Evolutionary conservation across 2,113 vertebrate species (phyloP), one percentile per base, ranked within the genome.

Genomic region (Capricornis sumatraensis): DNA sequence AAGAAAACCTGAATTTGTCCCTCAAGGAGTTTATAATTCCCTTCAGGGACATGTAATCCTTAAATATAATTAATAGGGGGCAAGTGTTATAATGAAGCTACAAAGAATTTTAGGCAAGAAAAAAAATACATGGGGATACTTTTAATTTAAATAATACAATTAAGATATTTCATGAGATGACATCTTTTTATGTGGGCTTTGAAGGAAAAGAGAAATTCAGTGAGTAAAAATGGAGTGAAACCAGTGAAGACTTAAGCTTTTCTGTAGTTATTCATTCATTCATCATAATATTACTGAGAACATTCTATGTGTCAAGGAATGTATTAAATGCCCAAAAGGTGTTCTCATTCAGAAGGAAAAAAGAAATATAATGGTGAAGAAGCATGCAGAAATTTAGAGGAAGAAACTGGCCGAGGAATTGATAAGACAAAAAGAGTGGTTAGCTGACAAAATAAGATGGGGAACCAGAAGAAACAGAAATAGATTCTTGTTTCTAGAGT

Each of bases 81-180:
- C 21, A 97, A 86, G 16, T 25, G 53, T 45, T 55, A 76, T 57
- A 86, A 50, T 94, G 76, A 95, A 60, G 55, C 11, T 89, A 90
- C 30, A 93, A 86, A 89, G 25, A 58, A 19, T 50, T 60, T 76
- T 50, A 78, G 36, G 52, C 11, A 79, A 15, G 6, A 85, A 64
- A 67, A 43, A n/a, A 55, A 89, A 53, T 53, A 53, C 50, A 76
- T 6, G 17, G 17, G 40, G 52, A 55, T 16, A 53, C 57, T 89
- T 60, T 86, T 94, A 58, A 93, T 93, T 93, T 87, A 95, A 91
- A 64, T 74, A 50, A 94, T 82, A 87, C 33, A 89, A 94, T 89
- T 94, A 96, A 64, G 45, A 40, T 23, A 86, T 45, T 93, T 94
- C 50, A 87, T 36, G 43, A 94, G 33, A 19, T 71, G 27, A 78